A percentile compares a stretch with the other conserved stretches of the same genome.
phyloP scores from a whole-genome alignment of 2,797 vertebrate genomes.

The Pipistrellus pipistrellus region DNA sequence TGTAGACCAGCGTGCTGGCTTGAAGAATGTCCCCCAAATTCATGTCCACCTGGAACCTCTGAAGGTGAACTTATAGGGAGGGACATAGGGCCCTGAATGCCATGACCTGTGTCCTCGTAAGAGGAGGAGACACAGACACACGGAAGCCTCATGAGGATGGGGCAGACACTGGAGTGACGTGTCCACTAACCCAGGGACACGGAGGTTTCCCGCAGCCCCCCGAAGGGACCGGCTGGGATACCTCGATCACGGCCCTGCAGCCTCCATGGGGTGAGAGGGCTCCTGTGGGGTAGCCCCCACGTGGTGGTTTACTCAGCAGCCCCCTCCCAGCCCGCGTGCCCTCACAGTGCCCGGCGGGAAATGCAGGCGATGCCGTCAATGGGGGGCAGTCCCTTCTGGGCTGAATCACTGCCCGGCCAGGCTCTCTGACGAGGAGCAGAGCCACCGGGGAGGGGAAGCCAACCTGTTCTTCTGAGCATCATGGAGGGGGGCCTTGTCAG shows the following conservation, averaged over 20 bases:
- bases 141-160: rapidly evolving
- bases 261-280: not conserved
- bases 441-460: constrained; percentile 47
- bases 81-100: no score
- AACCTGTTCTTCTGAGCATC: not conserved
- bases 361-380: no score
- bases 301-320: not conserved
- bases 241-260: rapidly evolving
- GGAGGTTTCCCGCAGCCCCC: not conserved
- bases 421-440: not conserved
- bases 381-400: not conserved
- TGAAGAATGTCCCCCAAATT: not conserved
- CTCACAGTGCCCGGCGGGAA: not conserved
- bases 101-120: rapidly evolving
- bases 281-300: not conserved
- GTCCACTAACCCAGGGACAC: not conserved
- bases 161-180: no score
- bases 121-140: not conserved
- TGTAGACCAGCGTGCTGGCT: rapidly evolving
- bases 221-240: not conserved
- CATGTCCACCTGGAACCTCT: not conserved
- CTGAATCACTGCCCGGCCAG: not conserved
- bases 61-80: not conserved
- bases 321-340: not conserved
- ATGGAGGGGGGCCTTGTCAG: rapidly evolving